phyloP scores from a whole-genome alignment of 2,888 invertebrate genomes.

The Aphodius granarius region DNA sequence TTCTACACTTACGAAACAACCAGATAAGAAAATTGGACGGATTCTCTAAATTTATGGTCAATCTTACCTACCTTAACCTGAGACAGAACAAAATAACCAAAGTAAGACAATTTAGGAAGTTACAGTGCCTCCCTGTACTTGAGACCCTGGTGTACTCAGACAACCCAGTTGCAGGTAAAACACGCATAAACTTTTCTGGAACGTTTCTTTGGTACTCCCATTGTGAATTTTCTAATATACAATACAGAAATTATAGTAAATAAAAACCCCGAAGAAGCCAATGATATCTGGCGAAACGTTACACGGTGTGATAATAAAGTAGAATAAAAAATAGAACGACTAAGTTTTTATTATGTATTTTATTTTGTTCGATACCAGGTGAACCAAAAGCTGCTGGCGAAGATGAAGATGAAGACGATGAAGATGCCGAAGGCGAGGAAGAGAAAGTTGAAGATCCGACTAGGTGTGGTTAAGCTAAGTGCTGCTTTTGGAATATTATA shows the following conservation, averaged over 20 bases:
- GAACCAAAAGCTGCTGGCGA: constrained; percentile 20
- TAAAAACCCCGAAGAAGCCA: too few species aligned
- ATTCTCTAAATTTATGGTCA: constrained; percentile 52
- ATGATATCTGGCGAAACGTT: too few species aligned
- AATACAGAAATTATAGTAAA: too few species aligned
- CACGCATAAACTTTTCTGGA: not conserved
- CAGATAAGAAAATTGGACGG: constrained; percentile 59
- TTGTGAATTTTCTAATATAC: too few species aligned
- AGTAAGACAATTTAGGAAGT: constrained; percentile 59
- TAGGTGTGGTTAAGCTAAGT: constrained; percentile 24
- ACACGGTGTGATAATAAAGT: too few species aligned
- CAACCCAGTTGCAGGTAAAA: constrained; percentile 54
- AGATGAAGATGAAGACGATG: constrained; percentile 28
- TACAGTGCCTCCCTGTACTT: constrained; percentile 55
- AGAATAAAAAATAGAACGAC: too few species aligned
- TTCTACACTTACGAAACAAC: constrained; percentile 75
- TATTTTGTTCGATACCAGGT: too few species aligned
- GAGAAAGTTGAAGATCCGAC: constrained; percentile 32
- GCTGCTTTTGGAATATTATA: not conserved
- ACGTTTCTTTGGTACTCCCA: too few species aligned
- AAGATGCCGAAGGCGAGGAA: constrained; percentile 33
- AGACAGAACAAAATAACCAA: constrained; percentile 59
- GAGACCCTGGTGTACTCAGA: constrained; percentile 59
- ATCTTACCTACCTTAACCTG: constrained; percentile 61
- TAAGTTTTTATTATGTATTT: too few species aligned